These are phyloP conservation scores for Cynaeus angustus DNA, from an alignment of 2,888 invertebrate species.

Conservation along the genomic window DNA sequence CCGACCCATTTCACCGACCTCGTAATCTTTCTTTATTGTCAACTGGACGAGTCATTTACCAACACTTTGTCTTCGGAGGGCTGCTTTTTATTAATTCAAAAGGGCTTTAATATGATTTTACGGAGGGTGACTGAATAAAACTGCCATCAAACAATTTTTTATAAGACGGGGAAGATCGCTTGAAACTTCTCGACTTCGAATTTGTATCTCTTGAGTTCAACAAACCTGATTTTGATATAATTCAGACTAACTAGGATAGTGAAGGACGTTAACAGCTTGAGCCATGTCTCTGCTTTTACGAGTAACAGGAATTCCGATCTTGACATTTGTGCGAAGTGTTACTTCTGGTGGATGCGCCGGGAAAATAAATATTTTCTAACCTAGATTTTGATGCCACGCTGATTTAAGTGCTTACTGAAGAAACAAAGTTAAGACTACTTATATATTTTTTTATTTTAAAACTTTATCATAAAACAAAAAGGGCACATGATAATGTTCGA, in stretches of 20 bases:
- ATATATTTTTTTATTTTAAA: too few species aligned
- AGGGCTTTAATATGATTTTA: constrained; percentile 4
- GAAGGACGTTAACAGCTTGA: constrained; percentile 21
- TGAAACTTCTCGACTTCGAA: constrained; percentile 1
- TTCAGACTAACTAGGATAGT: constrained; percentile 11
- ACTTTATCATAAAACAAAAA: too few species aligned
- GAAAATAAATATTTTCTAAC: constrained; percentile 3
- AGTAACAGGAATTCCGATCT: constrained; percentile 16
- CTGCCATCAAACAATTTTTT: constrained; percentile 6
- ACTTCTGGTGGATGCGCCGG: constrained; percentile 30
- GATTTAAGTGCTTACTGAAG: too few species aligned
- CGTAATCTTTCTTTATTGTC: constrained; percentile 40
- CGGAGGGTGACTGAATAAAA: neutral
- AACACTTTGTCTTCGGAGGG: constrained; percentile 40
- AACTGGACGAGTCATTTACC: constrained; percentile 26
- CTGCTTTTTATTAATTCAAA: constrained; percentile 36
- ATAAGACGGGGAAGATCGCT: neutral
- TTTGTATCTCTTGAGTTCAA: constrained; percentile 15
- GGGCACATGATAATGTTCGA: too few species aligned
- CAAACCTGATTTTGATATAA: constrained; percentile 17
- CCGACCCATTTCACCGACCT: constrained; percentile 36
- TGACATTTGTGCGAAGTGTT: constrained; percentile 1
- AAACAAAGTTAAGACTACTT: too few species aligned
- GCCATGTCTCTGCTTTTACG: constrained; percentile 20
- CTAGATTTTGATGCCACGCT: neutral